Base-by-base conservation (phyloP, 2,888 invertebrate genomes). In the Lagria hirta region DNA sequence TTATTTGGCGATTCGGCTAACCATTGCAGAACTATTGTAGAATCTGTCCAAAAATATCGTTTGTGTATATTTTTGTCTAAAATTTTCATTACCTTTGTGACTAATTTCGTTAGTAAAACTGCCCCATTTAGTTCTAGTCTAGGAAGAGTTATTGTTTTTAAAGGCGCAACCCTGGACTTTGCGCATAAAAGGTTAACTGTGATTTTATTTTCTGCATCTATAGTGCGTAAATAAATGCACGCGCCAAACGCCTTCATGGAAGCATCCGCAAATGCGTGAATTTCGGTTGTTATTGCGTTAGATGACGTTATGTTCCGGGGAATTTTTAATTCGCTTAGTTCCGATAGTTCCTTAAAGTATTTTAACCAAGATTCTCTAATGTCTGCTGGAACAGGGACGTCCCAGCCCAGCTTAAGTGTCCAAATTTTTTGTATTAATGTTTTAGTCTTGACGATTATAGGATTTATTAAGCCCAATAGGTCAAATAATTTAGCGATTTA, bases 211-310 rank as follows among this genome's bases (percentile, higher is more conserved):
- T 44, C 11, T 10, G 18, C 13, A 28, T 49, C 29, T 14, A 26
- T 10, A 5, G 45, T 41, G 18, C 47, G 18, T 5, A 52, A n/a
- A 24, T 43, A 54, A 7, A 54, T 27, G 20, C 46, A 42, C 2
- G 36, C 43, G 3, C 49, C 54, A 16, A 47, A 50, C 5, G 46
- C 46, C 11, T 43, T 29, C 13, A 28, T 35, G 4, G 42, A 46
- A 4, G 48, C 43, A 17, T 50, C 47, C 10, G 42, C 36, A 43
- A 52, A 54, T 6, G 42, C 45, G 18, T 45, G 48, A n/a, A 52
- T 10, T 10, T 52, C 43, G 8, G 42, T 24, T 13, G 6, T 28
- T 2, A 2, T 8, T 11, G 2, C 14, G 14, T 4, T 28, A 28
- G 8, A 2, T 13, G 13, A 28, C 5, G 10, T 28, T 28, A 28